Base-by-base conservation (phyloP, 2,797 vertebrate genomes). In the Cyprinella venusta region DNA sequence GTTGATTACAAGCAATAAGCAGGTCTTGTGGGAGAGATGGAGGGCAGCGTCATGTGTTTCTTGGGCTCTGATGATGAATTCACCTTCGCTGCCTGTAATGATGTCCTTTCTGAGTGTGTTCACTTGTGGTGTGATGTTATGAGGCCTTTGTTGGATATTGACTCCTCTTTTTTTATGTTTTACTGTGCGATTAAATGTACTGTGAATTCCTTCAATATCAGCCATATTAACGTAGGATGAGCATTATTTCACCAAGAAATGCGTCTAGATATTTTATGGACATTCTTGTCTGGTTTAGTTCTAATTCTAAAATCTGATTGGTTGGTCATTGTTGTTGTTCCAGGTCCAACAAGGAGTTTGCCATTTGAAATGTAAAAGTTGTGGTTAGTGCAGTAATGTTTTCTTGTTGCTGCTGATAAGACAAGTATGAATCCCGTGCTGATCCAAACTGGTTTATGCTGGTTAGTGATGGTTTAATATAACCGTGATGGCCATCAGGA, bases 1-100 rank as follows among this genome's bases (percentile, higher is more conserved):
- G 80, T 80, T 85, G 83, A 83, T 83, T 80, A 72, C 18, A 12
- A 38, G 84, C 84, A 83, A 79, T 87, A 83, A 77, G 74, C 67
- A 65, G 40, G 64, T 76, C 76, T 85, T 68, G 38, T 80, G 86
- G 72, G 83, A 75, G 61, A 78, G 15, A 80, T 36, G 45, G 30
- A 63, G 74, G 8, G 26, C 24, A n/a, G 38, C 26, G 1, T 82
- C 45, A 52, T 77, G 68, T 54, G 33, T 67, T 0, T 75, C n/a
- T 79, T 24, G 59, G 76, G 48, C 48, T 78, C 38, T 26, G 42
- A 26, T 82, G 59, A 36, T 77, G 36, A 78, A 81, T 76, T 42
- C 26, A 15, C 21, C 75, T 38, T 61, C n/a, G 38, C 7, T 76
- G 33, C 52, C n/a, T 81, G 56, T 50, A 69, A 48, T 67, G 33